Base-by-base conservation (phyloP, 1,140 invertebrate species). In the Chrysopa pallens region DNA sequence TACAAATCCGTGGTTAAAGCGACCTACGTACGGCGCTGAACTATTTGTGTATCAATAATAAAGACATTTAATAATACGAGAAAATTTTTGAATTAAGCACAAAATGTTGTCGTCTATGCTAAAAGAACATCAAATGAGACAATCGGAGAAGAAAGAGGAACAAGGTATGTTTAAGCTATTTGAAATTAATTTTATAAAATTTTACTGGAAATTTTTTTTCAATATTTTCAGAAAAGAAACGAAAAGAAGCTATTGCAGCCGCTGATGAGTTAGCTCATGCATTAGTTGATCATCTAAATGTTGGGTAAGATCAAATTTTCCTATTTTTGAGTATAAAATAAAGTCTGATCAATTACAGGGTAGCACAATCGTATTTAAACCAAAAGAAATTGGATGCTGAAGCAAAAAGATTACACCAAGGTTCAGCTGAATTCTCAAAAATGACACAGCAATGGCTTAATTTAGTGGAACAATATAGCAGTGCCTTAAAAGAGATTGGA, bases 311-410 rank as follows among this genome's bases (percentile, higher is more conserved):
- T 23, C 17, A 23, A 23, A 15, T 27, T 42, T 1, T 5, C 29
- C 29, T 27, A 33, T 37, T 35, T 29, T 12, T 39, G 29, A 43
- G 15, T 6, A 4, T 33, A 33, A 33, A 11, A 33, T 23, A 23
- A 23, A 3, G 2, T 23, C 17, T 23, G 2, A 23, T 23, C 17
- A 23, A 23, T 23, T 23, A 23, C 61, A 84, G 73, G 23, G 92
- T 98, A 17, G 90, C 93, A 4, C 90, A 97, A 67, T 93, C 94
- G 5, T 98, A 98, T 62, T 69, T 96, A 33, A 98, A 98, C 65
- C 93, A 98, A 61, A 96, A 96, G 57, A 82, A 90, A 57, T 66
- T 98, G 27, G 93, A 98, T 67, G 80, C 88, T 2, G 94, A 98
- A 71, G 91, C 92, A 2, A 96, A 96, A 63, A 82, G 92, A 48